phyloP scores from a whole-genome alignment of 2,888 invertebrate species.

The Sarcophaga subvicina region DNA sequence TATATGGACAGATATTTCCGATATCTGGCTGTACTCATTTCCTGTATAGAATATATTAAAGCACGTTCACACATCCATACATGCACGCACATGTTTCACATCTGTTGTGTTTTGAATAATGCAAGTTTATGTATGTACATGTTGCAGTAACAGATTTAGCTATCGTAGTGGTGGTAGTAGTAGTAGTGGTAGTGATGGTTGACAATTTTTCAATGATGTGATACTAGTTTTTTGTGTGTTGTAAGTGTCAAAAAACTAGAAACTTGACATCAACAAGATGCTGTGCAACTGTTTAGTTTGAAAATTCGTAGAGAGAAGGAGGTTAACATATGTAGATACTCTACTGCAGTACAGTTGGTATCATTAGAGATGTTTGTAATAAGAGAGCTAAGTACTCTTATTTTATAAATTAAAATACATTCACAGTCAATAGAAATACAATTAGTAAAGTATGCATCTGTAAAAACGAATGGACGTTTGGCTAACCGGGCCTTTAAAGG shows the following conservation, averaged over 20 bases:
- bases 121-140: background rate
- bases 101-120: slow-evolving; percentile 6
- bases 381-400: no score
- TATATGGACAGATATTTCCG: background rate
- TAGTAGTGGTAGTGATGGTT: slow-evolving; percentile 1
- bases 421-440: no score
- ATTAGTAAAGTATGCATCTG: no score
- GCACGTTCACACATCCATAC: background rate
- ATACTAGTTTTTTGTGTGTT: slow-evolving; percentile 29
- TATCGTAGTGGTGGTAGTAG: background rate
- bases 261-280: slow-evolving; percentile 52
- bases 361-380: no score
- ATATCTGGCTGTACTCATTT: no score
- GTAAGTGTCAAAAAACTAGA: slow-evolving; percentile 46
- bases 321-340: background rate
- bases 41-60: slow-evolving; percentile 7
- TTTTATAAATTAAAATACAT: no score
- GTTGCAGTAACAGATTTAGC: background rate
- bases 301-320: no score
- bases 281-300: no score
- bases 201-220: slow-evolving; percentile 21
- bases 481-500: no score
- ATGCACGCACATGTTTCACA: background rate
- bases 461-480: no score
- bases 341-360: no score